Evolutionary conservation across 2,113 vertebrate genomes (phyloP).

Genomic region (Macquaria australasica): DNA sequence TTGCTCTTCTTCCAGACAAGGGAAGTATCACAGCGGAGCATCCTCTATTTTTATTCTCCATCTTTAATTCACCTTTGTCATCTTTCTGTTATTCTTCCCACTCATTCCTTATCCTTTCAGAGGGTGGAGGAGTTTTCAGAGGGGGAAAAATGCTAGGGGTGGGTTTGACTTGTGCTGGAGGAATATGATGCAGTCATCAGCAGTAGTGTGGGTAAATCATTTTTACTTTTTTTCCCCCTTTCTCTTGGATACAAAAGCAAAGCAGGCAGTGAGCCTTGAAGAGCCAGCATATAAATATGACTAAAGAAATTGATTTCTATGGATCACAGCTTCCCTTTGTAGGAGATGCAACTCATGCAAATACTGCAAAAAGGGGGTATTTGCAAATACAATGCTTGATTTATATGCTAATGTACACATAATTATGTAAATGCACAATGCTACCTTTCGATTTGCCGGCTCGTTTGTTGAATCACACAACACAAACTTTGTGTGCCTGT

Average conservation of each 20-base stretch:
- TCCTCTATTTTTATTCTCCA: constrained; percentile 26
- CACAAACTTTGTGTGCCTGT: constrained; percentile 58
- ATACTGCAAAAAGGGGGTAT: constrained; percentile 53
- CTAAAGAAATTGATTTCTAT: constrained; percentile 80
- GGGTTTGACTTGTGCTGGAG: constrained; percentile 35
- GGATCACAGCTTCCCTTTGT: constrained; percentile 74
- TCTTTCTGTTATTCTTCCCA: constrained; percentile 38
- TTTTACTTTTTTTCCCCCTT: not conserved
- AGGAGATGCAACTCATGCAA: constrained; percentile 67
- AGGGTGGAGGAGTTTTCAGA: constrained; percentile 35
- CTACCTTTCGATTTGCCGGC: constrained; percentile 68
- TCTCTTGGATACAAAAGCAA: constrained; percentile 50
- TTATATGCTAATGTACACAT: constrained; percentile 81
- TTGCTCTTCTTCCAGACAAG: not conserved
- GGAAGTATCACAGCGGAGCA: not conserved
- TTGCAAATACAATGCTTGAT: constrained; percentile 79
- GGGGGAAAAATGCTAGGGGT: constrained; percentile 16
- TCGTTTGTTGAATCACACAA: constrained; percentile 71
- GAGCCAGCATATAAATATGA: constrained; percentile 72
- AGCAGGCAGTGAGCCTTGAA: constrained; percentile 60
- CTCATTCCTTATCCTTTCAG: constrained; percentile 36
- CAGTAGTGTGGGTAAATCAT: constrained; percentile 58
- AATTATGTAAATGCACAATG: constrained; percentile 79
- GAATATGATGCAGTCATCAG: constrained; percentile 60
- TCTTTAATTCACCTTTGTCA: constrained; percentile 34